These are phyloP conservation scores for Lithobates sylvaticus DNA, from an alignment of 2,797 vertebrate genomes.

Conservation along the genomic window DNA sequence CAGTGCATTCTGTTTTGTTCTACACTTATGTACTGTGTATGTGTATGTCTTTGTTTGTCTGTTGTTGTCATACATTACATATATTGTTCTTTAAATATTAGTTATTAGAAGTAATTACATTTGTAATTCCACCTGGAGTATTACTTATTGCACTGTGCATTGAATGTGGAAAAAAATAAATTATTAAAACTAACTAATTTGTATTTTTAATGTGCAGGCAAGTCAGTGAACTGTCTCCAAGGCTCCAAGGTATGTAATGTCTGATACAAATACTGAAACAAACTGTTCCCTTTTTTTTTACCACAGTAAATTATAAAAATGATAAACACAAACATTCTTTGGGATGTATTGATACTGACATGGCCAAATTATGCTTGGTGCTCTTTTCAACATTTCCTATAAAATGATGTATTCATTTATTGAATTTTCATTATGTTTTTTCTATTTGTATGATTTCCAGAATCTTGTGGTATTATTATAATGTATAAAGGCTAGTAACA, in stretches of 20 bases:
- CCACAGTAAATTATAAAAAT: conserved; percentile 2
- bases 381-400: not conserved
- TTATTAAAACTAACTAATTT: conserved; percentile 68
- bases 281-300: conserved; percentile 25
- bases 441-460: not conserved
- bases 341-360: not conserved
- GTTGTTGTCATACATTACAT: conserved; percentile 30
- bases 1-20: too few species aligned
- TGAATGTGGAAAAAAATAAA: conserved; percentile 54
- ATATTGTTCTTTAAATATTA: conserved; percentile 63
- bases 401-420: not conserved
- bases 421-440: not conserved
- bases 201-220: conserved; percentile 67
- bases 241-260: conserved; percentile 64
- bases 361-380: not conserved
- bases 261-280: conserved; percentile 18
- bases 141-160: conserved; percentile 57
- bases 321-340: not conserved
- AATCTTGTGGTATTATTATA: not conserved
- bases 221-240: conserved; percentile 65
- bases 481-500: not conserved
- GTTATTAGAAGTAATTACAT: conserved; percentile 63
- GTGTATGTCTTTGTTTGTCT: not conserved
- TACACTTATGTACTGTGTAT: too few species aligned
- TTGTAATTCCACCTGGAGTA: conserved; percentile 62